These are phyloP conservation scores for Carollia perspicillata DNA, from an alignment of 2,113 vertebrate species.

Conservation along the genomic window DNA sequence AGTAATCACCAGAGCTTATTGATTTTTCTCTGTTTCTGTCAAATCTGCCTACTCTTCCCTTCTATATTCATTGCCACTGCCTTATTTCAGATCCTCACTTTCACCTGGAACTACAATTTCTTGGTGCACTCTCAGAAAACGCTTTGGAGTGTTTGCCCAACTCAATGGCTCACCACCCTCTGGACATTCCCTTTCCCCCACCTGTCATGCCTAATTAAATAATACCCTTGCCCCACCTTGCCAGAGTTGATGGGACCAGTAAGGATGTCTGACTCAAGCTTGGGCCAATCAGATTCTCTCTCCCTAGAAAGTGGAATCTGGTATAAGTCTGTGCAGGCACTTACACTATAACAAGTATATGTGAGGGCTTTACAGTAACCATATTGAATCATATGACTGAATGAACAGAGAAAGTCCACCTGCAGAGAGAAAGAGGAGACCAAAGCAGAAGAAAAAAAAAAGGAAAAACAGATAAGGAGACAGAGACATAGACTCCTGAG, in stretches of 20 bases:
- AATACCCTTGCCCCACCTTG: not conserved
- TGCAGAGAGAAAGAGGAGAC: not conserved
- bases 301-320: not conserved
- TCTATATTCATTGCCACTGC: not conserved
- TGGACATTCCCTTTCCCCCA: not conserved
- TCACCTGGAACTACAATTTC: not conserved
- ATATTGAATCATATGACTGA: not conserved
- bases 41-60: not conserved
- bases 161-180: not conserved
- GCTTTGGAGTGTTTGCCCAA: not conserved
- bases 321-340: not conserved
- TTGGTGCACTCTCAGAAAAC: not conserved
- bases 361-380: not conserved
- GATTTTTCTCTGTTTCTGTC: not conserved
- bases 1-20: not conserved
- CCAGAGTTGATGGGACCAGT: not conserved
- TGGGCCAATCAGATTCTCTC: not conserved
- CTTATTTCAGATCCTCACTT: slow-evolving; percentile 6
- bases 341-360: not conserved
- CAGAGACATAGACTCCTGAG: not conserved
- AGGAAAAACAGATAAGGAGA: not conserved
- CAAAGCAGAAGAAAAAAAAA: not conserved
- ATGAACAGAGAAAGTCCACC: not conserved
- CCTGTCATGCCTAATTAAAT: not conserved
- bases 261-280: not conserved